Evolutionary conservation across 1,140 invertebrate species (phyloP), one percentile per base, ranked within the genome.

Genomic region (Daktulosphaira vitifoliae): DNA sequence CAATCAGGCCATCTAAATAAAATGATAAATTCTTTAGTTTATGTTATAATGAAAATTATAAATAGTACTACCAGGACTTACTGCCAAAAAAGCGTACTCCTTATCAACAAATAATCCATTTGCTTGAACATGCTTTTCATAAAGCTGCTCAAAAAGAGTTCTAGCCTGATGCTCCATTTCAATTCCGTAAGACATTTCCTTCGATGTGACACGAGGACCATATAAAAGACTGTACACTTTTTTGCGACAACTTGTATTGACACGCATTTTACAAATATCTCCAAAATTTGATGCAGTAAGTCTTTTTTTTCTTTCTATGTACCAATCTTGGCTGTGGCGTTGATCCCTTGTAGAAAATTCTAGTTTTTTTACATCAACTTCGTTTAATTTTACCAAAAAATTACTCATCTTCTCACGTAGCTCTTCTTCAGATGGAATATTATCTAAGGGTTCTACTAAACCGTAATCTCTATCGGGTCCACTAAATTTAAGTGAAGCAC

Each of bases 241-340:
- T 16, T 52, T 37, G 16, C 29, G 18, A 52, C 50, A 52, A 4
- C 26, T 52, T 18, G 50, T 52, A 33, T 33, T 33, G 16, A 26
- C 23, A 18, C 50, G 50, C 50, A 52, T 52, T 52, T 52, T 52
- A 11, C 50, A 52, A 16, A 52, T 37, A 5, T 15, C 0, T 16
- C n/a, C 50, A 9, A 52, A 52, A 52, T 52, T 52, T 20, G 50
- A 52, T 2, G 50, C 50, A 20, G 26, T 52, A 3, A 51, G 49
- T n/a, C 49, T 26, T 15, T 18, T 15, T 37, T 16, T 37, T 33
- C 50, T 52, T 52, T 33, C 16, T 29, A 18, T 29, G 9, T 16
- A 52, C 50, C 50, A 52, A 52, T 29, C 15, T 29, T n/a, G 18
- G 29, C 29, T 52, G 29, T 52, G 8, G 29, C 50, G 26, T 52